phyloP scores from a whole-genome alignment of 2,888 invertebrate genomes.

The Gortyna flavago region DNA sequence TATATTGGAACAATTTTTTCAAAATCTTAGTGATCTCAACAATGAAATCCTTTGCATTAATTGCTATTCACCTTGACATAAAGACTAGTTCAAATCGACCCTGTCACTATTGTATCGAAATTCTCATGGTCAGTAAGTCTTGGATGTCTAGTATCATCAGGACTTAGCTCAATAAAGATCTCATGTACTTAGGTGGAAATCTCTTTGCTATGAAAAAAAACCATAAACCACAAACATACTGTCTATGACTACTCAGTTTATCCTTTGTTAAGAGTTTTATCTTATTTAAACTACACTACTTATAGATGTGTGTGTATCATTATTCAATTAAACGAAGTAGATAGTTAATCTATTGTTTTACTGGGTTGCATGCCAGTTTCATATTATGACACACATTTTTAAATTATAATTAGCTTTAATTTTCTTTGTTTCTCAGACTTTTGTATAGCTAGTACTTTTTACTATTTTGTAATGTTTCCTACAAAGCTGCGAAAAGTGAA shows the following conservation, averaged over 20 bases:
- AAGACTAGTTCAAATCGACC: not conserved
- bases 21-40: not conserved
- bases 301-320: not conserved
- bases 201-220: not conserved
- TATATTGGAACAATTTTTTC: no score
- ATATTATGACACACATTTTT: slow-evolving; percentile 13
- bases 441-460: not conserved
- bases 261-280: not conserved
- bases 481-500: slow-evolving; percentile 22
- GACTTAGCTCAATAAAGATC: not conserved
- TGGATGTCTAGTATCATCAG: not conserved
- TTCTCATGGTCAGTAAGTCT: slow-evolving; percentile 14
- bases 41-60: slow-evolving; percentile 4
- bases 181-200: not conserved
- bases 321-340: not conserved
- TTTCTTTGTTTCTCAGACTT: slow-evolving; percentile 22
- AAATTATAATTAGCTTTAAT: slow-evolving; percentile 20
- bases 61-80: slow-evolving; percentile 16
- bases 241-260: not conserved
- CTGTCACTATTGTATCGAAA: slow-evolving; percentile 37
- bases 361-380: slow-evolving; percentile 15
- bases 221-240: not conserved
- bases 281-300: not conserved
- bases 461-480: not conserved
- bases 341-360: slow-evolving; percentile 30